phyloP scores from a whole-genome alignment of 2,797 vertebrate species.

The Tolypeutes matacus region DNA sequence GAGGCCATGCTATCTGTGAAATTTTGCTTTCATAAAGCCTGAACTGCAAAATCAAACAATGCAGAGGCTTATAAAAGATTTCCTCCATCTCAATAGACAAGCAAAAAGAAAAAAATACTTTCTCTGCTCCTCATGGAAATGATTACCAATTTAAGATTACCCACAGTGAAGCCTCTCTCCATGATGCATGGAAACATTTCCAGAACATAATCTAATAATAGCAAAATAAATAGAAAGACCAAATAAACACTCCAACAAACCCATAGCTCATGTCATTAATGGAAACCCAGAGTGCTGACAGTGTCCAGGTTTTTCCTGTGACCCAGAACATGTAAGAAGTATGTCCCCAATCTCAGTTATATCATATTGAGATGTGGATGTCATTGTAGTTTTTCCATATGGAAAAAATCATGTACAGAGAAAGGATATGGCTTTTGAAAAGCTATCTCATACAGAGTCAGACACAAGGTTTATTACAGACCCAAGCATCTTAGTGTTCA shows the following conservation, averaged over 20 bases:
- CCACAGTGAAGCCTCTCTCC: constrained; percentile 68
- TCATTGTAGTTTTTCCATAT: not conserved
- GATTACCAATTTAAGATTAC: constrained; percentile 69
- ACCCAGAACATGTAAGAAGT: not conserved
- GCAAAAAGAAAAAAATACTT: not conserved
- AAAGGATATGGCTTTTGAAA: not conserved
- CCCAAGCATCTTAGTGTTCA: not conserved
- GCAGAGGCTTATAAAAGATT: constrained; percentile 31
- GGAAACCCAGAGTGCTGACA: constrained; percentile 63
- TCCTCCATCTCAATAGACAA: constrained; percentile 10
- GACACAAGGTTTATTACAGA: not conserved
- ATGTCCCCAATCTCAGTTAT: not conserved
- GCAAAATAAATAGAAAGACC: constrained; percentile 74
- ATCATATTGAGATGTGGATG: not conserved
- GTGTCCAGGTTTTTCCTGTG: constrained; percentile 62
- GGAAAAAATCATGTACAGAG: constrained; percentile 51
- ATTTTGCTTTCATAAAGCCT: constrained; percentile 45
- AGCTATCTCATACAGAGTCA: not conserved
- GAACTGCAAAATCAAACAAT: not conserved
- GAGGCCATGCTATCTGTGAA: not conserved
- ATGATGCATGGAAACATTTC: constrained; percentile 72
- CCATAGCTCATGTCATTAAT: not conserved
- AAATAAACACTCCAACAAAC: constrained; percentile 57
- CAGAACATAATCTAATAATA: constrained; percentile 78
- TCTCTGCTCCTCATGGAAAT: constrained; percentile 68